Base-by-base conservation (phyloP, 2,888 invertebrate species). In the Linyphia triangularis region DNA sequence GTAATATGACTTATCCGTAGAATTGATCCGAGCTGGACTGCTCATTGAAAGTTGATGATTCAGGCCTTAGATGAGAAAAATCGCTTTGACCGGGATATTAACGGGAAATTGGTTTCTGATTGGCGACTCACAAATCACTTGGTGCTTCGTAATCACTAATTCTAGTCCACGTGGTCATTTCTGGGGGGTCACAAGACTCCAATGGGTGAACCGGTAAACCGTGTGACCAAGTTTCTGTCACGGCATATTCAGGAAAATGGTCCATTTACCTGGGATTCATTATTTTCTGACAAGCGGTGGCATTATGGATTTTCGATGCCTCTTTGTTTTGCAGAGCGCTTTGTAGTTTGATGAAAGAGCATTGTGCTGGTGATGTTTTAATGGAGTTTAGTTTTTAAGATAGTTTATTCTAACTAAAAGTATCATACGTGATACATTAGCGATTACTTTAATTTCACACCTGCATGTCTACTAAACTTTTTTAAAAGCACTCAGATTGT, bases 71-170 rank as follows among this genome's bases (percentile, higher is more conserved):
- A 63, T 51, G 33, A 51, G 75, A 85, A 85, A 85, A 85, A 65
- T 69, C 51, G 51, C 73, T 65, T 33, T 83, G 63, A 83, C 65
- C 63, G 51, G 83, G 73, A 77, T 85, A 85, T 85, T 85, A 85
- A 67, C 75, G 69, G 84, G 84, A 85, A 85, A 85, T 85, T 77
- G 84, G 67, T 85, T 85, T 85, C 84, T 85, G 84, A 85, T 85
- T 37, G 84, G 37, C 67, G 37, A 72, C 59, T 82, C 75, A 72
- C 67, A 77, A 85, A 85, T 85, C 84, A 85, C 75, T 83, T 65
- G 51, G 26, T 61, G 77, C 84, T 69, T 37, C 84, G 75, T 83
- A 73, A 83, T 85, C 84, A 85, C 75, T 77, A 85, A 85, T 77
- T 77, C 73, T 67, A 16, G 51, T 67, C 51, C 67, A 67, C 51